Conservation (phyloP, 2,888 invertebrate species). For the Papilio demoleus region DNA sequence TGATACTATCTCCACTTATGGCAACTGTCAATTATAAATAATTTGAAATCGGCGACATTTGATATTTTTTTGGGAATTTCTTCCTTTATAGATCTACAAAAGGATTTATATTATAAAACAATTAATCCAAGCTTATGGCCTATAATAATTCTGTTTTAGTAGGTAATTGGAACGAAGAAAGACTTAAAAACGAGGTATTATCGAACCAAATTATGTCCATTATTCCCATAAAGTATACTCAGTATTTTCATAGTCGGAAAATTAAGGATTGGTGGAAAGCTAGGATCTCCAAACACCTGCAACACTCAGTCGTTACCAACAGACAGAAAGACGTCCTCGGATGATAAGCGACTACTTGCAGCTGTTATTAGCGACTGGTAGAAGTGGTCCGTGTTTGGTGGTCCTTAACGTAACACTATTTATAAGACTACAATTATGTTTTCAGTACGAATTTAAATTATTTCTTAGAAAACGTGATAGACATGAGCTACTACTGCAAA, state of each 20-base stretch:
- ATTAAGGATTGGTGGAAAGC: not conserved
- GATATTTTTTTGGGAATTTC: not conserved
- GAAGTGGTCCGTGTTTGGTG: not conserved
- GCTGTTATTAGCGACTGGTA: not conserved
- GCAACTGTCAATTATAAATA: too few relatives aligned
- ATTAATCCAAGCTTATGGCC: conserved; percentile 50
- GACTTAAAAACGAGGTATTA: conserved; percentile 71
- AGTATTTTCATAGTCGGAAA: not conserved
- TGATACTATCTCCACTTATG: too few relatives aligned
- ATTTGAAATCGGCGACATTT: conserved; percentile 5
- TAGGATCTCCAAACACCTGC: not conserved
- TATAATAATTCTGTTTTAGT: conserved; percentile 70
- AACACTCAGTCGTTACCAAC: not conserved
- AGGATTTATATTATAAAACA: not conserved
- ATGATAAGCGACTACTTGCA: not conserved
- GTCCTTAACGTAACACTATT: not conserved
- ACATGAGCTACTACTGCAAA: conserved; percentile 72
- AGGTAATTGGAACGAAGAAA: conserved; percentile 76
- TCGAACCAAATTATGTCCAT: not conserved
- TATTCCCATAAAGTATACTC: not conserved
- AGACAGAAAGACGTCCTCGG: not conserved
- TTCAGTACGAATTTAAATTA: conserved; percentile 73
- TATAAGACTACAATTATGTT: conserved; percentile 31
- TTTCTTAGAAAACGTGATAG: conserved; percentile 76
- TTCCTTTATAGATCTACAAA: not conserved